Percentiles rank a stretch among this genome's conserved stretches.
Evolutionary conservation across 2,113 vertebrate genomes (phyloP).

Genomic region (Coptodon bakossiorum): DNA sequence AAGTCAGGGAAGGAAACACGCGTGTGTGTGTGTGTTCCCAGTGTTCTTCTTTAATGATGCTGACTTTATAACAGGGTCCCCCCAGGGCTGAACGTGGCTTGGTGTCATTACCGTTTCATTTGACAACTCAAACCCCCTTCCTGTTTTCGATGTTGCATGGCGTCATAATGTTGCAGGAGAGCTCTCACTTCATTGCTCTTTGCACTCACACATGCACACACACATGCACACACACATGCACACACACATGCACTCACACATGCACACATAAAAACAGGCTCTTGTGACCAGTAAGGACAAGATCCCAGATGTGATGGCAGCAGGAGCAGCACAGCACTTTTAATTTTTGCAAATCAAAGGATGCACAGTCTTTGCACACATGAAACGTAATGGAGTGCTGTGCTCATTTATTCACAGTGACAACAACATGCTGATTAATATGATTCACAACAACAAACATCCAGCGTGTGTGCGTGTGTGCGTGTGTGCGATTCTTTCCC

Average conservation of each 20-base stretch:
- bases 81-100: constrained; percentile 16
- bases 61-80: neutral
- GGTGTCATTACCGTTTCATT: neutral
- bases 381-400: neutral
- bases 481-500: neutral
- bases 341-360: neutral
- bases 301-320: neutral
- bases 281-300: neutral
- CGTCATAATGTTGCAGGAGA: neutral
- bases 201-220: fast-evolving
- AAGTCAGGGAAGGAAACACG: neutral
- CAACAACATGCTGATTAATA: constrained; percentile 21
- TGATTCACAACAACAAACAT: constrained; percentile 11
- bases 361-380: neutral
- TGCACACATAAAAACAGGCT: neutral
- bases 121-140: neutral
- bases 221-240: fast-evolving
- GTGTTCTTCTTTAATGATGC: neutral
- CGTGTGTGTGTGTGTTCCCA: neutral
- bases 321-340: neutral
- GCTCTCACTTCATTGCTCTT: neutral
- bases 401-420: neutral
- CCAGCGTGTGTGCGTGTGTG: neutral
- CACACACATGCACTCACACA: neutral
- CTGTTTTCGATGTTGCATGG: neutral